Conservation (phyloP, 2,113 vertebrate genomes). For the Empidonax alnorum region DNA sequence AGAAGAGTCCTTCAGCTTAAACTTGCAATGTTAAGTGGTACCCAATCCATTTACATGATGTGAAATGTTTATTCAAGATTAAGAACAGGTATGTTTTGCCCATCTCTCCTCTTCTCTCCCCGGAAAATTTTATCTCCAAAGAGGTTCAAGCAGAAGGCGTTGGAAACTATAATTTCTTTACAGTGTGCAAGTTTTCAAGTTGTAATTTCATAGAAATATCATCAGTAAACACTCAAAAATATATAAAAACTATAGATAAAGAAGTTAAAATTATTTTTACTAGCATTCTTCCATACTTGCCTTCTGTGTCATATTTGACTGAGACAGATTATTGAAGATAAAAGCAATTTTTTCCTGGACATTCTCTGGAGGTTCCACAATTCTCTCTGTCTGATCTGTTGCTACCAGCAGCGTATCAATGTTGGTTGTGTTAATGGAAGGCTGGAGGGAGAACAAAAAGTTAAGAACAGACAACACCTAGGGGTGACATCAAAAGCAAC, state of each 20-base stretch:
- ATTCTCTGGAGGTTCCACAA: slow-evolving; percentile 96
- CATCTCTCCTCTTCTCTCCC: too few species aligned
- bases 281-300: slow-evolving; percentile 64
- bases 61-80: neutral
- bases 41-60: neutral
- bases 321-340: slow-evolving; percentile 98
- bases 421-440: slow-evolving; percentile 99
- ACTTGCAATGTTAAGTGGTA: neutral
- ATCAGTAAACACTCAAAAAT: neutral
- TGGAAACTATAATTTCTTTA: neutral
- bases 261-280: neutral
- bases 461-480: neutral
- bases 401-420: slow-evolving; percentile 97
- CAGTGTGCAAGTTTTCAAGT: neutral
- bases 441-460: slow-evolving; percentile 74
- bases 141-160: neutral
- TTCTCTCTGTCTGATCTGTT: slow-evolving; percentile 96
- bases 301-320: slow-evolving; percentile 99
- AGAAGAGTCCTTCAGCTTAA: neutral
- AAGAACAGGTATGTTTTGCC: neutral
- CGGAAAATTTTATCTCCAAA: neutral
- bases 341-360: slow-evolving; percentile 99
- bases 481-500: neutral
- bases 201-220: neutral
- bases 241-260: neutral